Evolutionary conservation across 1,140 invertebrate species (phyloP).

Genomic region (Drosophila bocqueti): DNA sequence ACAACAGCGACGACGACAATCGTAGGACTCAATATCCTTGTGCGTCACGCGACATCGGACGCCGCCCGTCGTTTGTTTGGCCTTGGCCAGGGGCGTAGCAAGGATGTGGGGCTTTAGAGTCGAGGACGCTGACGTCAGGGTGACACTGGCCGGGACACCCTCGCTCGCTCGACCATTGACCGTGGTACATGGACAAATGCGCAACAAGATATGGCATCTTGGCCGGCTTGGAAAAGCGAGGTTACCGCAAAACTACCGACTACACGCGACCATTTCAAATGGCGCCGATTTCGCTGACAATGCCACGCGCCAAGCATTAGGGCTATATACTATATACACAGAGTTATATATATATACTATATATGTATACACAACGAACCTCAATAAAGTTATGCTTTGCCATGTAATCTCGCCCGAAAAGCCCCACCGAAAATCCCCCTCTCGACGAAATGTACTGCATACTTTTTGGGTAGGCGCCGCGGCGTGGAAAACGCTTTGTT

Average conservation of each 20-base stretch:
- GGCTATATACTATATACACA: not conserved
- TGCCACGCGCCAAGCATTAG: conserved; percentile 68
- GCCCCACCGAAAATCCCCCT: conserved; percentile 15
- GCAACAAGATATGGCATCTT: conserved; percentile 69
- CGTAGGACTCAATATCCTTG: conserved; percentile 66
- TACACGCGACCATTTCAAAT: conserved; percentile 64
- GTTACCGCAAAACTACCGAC: conserved; percentile 36
- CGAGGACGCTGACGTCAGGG: conserved; percentile 63
- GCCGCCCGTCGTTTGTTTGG: conserved; percentile 61
- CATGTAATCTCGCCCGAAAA: conserved; percentile 43
- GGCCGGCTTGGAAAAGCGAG: conserved; percentile 37
- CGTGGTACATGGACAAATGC: conserved; percentile 70
- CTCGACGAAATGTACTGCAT: conserved; percentile 50
- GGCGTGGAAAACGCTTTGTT: conserved; percentile 32
- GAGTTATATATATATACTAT: not conserved
- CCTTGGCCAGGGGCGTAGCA: conserved; percentile 59
- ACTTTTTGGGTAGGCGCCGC: conserved; percentile 44
- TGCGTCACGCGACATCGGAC: conserved; percentile 75
- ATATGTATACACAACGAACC: not conserved
- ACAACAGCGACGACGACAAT: conserved; percentile 32
- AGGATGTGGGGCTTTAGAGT: not conserved
- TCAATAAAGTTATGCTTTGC: conserved; percentile 63
- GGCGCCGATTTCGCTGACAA: conserved; percentile 63
- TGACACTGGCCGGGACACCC: conserved; percentile 19
- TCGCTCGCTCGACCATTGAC: conserved; percentile 56